Evolutionary conservation across 2,888 invertebrate genomes (phyloP).

Genomic region (Eupithecia exiguata): DNA sequence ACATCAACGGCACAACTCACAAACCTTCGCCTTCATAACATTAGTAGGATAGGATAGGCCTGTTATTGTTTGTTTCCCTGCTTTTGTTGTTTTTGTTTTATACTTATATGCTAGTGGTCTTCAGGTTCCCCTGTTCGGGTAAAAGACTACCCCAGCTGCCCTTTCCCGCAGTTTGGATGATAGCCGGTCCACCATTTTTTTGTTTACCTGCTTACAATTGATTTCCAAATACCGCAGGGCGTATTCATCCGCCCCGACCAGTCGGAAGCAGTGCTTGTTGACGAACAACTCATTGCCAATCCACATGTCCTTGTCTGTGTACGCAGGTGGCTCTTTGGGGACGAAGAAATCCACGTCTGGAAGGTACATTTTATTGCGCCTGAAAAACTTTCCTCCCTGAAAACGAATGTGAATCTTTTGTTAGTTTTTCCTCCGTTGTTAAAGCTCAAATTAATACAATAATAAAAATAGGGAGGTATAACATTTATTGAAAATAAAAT

Average conservation of each 20-base stretch:
- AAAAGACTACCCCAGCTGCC: too few relatives aligned
- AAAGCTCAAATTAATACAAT: neutral
- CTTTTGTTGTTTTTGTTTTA: too few relatives aligned
- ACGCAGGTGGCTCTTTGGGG: conserved; percentile 88
- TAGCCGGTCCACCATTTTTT: neutral
- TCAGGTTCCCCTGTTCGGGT: too few relatives aligned
- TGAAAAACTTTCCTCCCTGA: conserved; percentile 86
- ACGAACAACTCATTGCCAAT: conserved; percentile 91
- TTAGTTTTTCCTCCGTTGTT: neutral
- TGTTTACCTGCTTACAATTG: conserved; percentile 86
- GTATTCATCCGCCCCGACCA: conserved; percentile 93
- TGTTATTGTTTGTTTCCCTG: too few relatives aligned
- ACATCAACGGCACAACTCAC: too few relatives aligned
- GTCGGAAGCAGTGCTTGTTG: conserved; percentile 90
- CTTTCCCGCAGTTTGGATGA: too few relatives aligned
- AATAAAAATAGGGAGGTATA: neutral
- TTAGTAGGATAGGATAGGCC: too few relatives aligned
- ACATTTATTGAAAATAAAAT: neutral
- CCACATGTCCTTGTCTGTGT: conserved; percentile 91
- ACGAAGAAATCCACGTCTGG: conserved; percentile 89
- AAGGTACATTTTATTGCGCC: conserved; percentile 87
- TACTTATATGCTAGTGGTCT: too few relatives aligned
- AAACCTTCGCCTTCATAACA: too few relatives aligned
- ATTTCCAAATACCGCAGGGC: conserved; percentile 94
- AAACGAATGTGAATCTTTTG: neutral